These are phyloP conservation scores for Pelecanoides urinatrix DNA, from an alignment of 2,113 vertebrate genomes.

Conservation along the genomic window DNA sequence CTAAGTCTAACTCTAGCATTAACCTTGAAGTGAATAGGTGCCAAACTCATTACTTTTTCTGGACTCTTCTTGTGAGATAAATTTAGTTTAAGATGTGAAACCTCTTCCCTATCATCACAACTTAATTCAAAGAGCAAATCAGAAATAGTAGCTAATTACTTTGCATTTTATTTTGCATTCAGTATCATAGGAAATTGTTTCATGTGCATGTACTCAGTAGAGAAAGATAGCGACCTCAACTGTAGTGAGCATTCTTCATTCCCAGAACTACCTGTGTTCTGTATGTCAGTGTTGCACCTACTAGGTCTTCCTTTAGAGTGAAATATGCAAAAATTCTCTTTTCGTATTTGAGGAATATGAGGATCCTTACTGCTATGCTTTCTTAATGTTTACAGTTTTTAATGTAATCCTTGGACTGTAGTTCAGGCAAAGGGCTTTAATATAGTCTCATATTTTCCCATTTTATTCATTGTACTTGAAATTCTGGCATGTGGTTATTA, in stretches of 20 bases:
- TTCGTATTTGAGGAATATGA: background rate
- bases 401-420: background rate
- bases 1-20: background rate
- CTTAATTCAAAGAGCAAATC: background rate
- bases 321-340: background rate
- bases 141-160: background rate
- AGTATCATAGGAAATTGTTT: background rate
- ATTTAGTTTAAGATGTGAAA: background rate
- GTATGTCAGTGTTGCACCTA: background rate
- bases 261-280: background rate
- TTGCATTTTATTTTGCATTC: background rate
- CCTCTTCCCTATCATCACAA: background rate
- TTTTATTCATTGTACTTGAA: background rate
- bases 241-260: background rate
- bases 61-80: background rate
- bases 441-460: background rate
- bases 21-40: background rate
- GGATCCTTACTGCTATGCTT: background rate
- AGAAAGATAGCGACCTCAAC: background rate
- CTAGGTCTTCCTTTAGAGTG: background rate
- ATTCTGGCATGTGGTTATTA: background rate
- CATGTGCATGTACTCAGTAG: background rate
- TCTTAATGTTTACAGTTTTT: background rate
- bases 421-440: background rate
- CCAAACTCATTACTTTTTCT: background rate